Percentiles rank a stretch among this genome's conserved stretches.
Conservation (phyloP, 2,888 invertebrate species). For the Leucozona laternaria region DNA sequence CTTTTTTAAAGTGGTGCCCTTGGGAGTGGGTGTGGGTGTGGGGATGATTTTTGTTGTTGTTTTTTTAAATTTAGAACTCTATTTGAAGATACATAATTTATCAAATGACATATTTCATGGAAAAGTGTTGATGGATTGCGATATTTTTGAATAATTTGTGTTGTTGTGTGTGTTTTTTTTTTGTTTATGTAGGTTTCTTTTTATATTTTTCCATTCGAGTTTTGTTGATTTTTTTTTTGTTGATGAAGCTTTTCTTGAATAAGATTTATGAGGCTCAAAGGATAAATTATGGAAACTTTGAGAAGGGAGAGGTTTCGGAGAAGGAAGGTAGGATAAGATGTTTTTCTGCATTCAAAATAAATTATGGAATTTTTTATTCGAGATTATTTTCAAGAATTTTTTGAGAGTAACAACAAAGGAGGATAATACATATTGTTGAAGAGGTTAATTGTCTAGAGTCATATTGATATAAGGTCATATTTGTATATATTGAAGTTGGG, state of each 20-base stretch:
- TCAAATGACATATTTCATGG: slow-evolving; percentile 60
- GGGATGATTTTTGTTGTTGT: neutral
- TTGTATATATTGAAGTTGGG: no score
- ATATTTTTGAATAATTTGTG: slow-evolving; percentile 36
- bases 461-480: no score
- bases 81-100: slow-evolving; percentile 62
- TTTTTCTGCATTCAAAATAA: slow-evolving; percentile 21
- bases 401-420: neutral
- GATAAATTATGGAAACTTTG: slow-evolving; percentile 15
- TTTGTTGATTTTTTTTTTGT: slow-evolving; percentile 6
- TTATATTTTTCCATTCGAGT: neutral
- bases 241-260: neutral
- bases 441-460: neutral
- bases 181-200: neutral
- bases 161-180: slow-evolving; percentile 12
- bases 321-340: no score
- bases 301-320: slow-evolving; percentile 8
- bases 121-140: slow-evolving; percentile 68
- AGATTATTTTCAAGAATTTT: neutral
- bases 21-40: slow-evolving; percentile 37
- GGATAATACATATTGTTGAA: no score
- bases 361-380: neutral
- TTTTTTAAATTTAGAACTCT: slow-evolving; percentile 62
- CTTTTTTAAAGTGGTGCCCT: slow-evolving; percentile 53
- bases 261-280: slow-evolving; percentile 17